Base-by-base conservation (phyloP, 2,888 invertebrate genomes). In the Scotopteryx bipunctaria region DNA sequence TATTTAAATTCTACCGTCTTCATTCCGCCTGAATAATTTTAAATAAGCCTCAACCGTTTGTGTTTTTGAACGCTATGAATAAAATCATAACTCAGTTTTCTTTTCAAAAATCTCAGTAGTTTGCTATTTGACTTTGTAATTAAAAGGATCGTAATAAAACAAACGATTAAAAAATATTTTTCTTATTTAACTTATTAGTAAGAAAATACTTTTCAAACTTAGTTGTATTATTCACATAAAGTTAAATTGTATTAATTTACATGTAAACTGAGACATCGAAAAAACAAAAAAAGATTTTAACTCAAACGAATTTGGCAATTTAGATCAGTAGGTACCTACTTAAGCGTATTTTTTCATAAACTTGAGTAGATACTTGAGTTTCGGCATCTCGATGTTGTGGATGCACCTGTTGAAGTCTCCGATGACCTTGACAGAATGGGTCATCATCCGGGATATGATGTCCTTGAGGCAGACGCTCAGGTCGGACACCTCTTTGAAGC, bases 341-440 rank as follows among this genome's bases (percentile, higher is more conserved):
- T 60, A 83, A 32, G 89, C 89, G 66, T 90, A 90, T 65, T 90
- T 90, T 71, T 90, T 90, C 90, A 90, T 89, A 56, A 89, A 90
- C 58, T 89, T 90, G 9, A 90, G 75, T 45, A 90, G 63, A 64
- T 90, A 89, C 54, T 90, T 90, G 2, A 90, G 73, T 70, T 89
- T 89, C 0, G 89, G 89, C 90, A 90, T 90, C 58, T 90, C 90
- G 4, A 89, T 89, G 56, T 90, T 89, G 62, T 90, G 90, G 55
- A 90, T 90, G 61, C 90, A 90, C 15, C 87, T 76, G 67, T 90
- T 90, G 66, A 89, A 90, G 66, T 90, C 90, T 0, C 89, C 89
- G 8, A 90, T 89, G 38, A 90, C 89, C 64, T 90, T 89, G 5
- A 90, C 89, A 0, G 90, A 89, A 59, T 89, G 88, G 0, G 89